A percentile compares a stretch with the other conserved stretches of the same genome.
phyloP scores from a whole-genome alignment of 2,797 vertebrate genomes.

The Euthynnus affinis region DNA sequence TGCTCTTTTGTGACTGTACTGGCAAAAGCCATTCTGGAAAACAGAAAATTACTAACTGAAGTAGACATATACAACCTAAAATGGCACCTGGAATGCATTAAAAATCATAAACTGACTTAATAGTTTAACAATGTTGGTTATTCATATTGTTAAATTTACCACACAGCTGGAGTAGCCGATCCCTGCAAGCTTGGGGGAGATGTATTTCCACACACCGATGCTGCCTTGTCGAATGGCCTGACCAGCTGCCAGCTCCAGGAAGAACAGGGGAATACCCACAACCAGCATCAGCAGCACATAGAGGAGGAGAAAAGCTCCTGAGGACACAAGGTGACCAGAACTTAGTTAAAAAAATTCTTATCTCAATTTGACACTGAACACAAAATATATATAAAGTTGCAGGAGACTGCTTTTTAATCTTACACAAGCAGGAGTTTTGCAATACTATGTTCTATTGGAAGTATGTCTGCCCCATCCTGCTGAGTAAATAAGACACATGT shows the following conservation, averaged over 20 bases:
- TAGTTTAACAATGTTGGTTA: not conserved
- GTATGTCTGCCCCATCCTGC: too few species aligned
- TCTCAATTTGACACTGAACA: not conserved
- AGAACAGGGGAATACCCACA: constrained; percentile 90
- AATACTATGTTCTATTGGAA: not conserved
- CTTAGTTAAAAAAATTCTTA: not conserved
- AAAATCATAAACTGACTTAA: not conserved
- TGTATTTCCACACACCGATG: constrained; percentile 91
- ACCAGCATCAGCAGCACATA: constrained; percentile 87
- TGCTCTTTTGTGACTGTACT: not conserved
- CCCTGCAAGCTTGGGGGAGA: constrained; percentile 88
- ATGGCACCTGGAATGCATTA: not conserved
- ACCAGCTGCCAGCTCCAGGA: constrained; percentile 91
- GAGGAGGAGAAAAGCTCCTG: constrained; percentile 90
- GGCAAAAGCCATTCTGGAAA: not conserved
- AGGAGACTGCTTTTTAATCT: not conserved
- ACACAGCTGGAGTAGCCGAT: constrained; percentile 92
- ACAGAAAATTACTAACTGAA: not conserved
- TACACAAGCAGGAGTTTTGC: not conserved
- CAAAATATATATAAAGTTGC: not conserved
- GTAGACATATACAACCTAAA: not conserved
- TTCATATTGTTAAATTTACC: constrained; percentile 74
- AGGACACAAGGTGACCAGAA: not conserved
- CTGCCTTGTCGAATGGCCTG: constrained; percentile 91
- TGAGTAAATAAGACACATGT: not conserved